Conservation (phyloP, 2,113 vertebrate species). For the Halichoeres trimaculatus region DNA sequence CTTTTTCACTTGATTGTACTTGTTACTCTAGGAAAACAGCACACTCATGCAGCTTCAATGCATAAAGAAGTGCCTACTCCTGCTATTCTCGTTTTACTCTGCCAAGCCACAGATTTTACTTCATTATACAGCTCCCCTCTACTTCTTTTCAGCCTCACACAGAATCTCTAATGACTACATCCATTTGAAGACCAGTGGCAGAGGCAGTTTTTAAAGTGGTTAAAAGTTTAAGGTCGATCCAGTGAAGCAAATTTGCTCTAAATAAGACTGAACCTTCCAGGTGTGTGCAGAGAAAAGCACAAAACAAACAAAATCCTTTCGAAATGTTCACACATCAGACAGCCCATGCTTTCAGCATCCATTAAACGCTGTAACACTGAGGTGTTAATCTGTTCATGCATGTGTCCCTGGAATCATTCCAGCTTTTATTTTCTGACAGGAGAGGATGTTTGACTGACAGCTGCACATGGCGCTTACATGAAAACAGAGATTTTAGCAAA, state of each 20-base stretch:
- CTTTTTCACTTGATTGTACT: slow-evolving; percentile 12
- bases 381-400: neutral
- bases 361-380: neutral
- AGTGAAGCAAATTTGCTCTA: slow-evolving; percentile 1
- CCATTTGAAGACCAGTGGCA: slow-evolving; percentile 35
- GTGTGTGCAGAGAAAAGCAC: neutral
- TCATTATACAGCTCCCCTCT: slow-evolving; percentile 10
- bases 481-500: neutral
- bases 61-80: neutral
- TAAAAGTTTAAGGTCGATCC: slow-evolving; percentile 36
- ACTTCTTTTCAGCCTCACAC: slow-evolving; percentile 23
- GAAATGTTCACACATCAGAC: neutral
- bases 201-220: slow-evolving; percentile 24
- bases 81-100: too few species aligned
- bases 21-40: slow-evolving; percentile 9
- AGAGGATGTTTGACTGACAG: slow-evolving; percentile 7
- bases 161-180: slow-evolving; percentile 28
- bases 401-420: neutral
- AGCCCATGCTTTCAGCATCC: neutral
- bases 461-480: slow-evolving; percentile 47
- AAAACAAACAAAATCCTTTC: slow-evolving; percentile 1
- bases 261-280: neutral
- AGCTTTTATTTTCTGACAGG: slow-evolving; percentile 1
- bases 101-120: too few species aligned
- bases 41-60: slow-evolving; percentile 5